A percentile compares a stretch with the other conserved stretches of the same genome.
phyloP scores from a whole-genome alignment of 2,113 vertebrate species.

The Rhodinocichla rosea region DNA sequence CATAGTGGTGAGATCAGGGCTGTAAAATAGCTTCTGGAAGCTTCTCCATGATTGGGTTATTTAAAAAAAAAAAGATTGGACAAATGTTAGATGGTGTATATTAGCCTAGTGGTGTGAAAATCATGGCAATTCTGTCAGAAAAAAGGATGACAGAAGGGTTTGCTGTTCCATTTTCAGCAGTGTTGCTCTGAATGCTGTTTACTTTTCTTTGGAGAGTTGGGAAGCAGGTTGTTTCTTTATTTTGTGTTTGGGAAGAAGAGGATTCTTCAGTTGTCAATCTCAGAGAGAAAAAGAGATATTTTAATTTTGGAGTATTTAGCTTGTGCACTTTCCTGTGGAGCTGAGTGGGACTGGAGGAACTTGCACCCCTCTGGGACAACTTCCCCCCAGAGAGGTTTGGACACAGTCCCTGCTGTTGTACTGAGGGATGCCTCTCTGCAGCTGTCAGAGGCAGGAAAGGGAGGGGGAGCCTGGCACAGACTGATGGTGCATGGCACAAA shows the following conservation, averaged over 20 bases:
- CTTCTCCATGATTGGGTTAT: not conserved
- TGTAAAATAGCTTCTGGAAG: not conserved
- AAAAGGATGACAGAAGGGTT: not conserved
- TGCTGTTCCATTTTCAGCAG: not conserved
- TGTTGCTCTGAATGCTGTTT: not conserved
- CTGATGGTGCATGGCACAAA: rapidly evolving
- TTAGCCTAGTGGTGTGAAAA: slow-evolving; percentile 9
- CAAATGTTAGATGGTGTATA: not conserved
- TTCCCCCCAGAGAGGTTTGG: not conserved
- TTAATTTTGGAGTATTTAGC: not conserved
- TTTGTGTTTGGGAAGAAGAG: not conserved
- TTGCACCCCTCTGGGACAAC: not conserved
- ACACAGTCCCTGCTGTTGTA: not conserved
- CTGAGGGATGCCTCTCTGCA: not conserved
- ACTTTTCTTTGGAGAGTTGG: not conserved
- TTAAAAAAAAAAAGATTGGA: not conserved
- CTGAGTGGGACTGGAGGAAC: not conserved
- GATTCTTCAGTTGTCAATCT: not conserved
- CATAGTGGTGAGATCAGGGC: not conserved
- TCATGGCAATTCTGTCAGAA: not conserved
- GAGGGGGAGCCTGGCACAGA: not conserved
- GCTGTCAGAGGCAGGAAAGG: not conserved
- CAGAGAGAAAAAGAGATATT: not conserved
- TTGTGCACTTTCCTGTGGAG: not conserved
- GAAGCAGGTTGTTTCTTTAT: not conserved